phyloP scores from a whole-genome alignment of 2,113 vertebrate genomes.

The Excalfactoria chinensis region DNA sequence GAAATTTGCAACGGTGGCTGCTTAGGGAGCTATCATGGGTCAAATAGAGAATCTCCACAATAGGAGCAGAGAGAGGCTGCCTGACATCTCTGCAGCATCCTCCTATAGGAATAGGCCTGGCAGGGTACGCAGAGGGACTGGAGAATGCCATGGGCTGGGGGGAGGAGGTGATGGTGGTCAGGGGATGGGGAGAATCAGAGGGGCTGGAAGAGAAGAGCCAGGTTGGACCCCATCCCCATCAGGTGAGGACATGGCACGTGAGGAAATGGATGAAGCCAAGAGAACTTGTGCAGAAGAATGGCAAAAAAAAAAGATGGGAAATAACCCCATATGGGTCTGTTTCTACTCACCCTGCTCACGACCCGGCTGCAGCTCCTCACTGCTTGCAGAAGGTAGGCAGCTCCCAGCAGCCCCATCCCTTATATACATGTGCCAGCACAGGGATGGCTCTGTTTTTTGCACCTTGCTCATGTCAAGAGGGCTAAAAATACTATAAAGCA shows the following conservation, averaged over 20 bases:
- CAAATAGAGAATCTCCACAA: not conserved
- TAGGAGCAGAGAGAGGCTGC: not conserved
- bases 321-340: not conserved
- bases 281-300: not conserved
- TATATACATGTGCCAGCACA: not conserved
- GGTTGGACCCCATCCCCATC: fast-evolving
- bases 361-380: not conserved
- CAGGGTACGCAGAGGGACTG: not conserved
- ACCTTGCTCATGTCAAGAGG: slow-evolving; percentile 8
- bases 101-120: fast-evolving
- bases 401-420: not conserved
- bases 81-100: not conserved
- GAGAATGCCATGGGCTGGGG: not conserved
- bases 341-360: not conserved
- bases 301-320: not conserved
- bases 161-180: not conserved
- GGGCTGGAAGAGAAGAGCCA: not conserved
- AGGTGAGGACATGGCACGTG: fast-evolving
- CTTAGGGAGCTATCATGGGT: not conserved
- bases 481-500: slow-evolving; percentile 36
- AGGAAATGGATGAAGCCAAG: not conserved
- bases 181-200: not conserved
- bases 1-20: not conserved
- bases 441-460: not conserved
- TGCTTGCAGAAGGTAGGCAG: not conserved